These are phyloP conservation scores for Panagrolaimus sp. DNA, from an alignment of 1,140 invertebrate species.

Conservation along the genomic window DNA sequence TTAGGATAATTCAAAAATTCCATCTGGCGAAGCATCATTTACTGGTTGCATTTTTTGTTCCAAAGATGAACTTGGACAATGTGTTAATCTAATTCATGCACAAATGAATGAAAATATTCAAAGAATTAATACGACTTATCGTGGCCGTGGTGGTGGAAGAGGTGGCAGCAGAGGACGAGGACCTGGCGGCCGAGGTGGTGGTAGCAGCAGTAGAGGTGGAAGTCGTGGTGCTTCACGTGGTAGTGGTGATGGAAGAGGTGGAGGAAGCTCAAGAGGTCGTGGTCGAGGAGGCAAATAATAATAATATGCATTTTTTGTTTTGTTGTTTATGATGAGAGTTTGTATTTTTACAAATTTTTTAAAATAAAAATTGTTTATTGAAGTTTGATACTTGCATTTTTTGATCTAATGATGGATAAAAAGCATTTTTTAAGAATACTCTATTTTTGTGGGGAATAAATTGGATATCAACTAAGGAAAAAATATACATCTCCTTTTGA, in stretches of 20 bases:
- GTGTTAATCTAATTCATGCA: constrained; percentile 41
- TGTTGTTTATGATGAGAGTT: too few relatives aligned
- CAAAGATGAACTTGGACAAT: constrained; percentile 63
- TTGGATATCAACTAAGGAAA: too few relatives aligned
- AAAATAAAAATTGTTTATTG: too few relatives aligned
- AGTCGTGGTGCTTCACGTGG: constrained; percentile 7
- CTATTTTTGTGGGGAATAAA: too few relatives aligned
- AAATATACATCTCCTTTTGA: too few relatives aligned
- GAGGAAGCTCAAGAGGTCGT: not conserved
- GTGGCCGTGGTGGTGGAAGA: constrained; percentile 38
- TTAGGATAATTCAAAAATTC: constrained; percentile 76
- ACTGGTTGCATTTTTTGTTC: constrained; percentile 89
- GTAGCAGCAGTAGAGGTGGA: constrained; percentile 20
- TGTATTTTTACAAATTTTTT: too few relatives aligned
- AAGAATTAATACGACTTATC: constrained; percentile 22
- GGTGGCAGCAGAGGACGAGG: constrained; percentile 17
- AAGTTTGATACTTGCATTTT: too few relatives aligned
- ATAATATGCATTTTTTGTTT: not conserved
- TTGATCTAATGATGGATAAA: too few relatives aligned
- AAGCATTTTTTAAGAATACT: too few relatives aligned
- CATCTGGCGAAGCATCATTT: constrained; percentile 74
- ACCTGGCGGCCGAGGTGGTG: not conserved
- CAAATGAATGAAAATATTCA: constrained; percentile 22
- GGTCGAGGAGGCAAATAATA: not conserved
- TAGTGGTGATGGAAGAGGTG: constrained; percentile 1